Percentiles rank a stretch among this genome's conserved stretches.
Evolutionary conservation across 2,888 invertebrate genomes (phyloP).

Genomic region (Machimus atricapillus): DNA sequence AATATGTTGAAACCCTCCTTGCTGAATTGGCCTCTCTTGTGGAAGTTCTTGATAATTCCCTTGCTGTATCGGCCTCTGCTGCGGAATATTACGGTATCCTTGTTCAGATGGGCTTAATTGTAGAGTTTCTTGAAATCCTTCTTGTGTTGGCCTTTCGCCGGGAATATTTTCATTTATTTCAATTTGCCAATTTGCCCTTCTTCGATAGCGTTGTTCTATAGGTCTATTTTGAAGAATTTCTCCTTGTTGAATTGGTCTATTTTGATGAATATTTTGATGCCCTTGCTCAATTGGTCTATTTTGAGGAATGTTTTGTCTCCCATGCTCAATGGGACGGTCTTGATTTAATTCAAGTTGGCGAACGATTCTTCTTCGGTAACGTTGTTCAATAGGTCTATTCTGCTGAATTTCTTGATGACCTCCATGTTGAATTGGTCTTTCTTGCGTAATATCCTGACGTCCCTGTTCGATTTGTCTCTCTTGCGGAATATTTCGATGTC

Average conservation of each 20-base stretch:
- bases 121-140: neutral
- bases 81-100: neutral
- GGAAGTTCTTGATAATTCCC: neutral
- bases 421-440: neutral
- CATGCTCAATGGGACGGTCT: neutral
- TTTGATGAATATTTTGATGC: neutral
- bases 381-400: neutral
- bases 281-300: constrained; percentile 6
- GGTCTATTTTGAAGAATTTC: neutral
- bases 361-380: neutral
- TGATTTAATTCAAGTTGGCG: neutral
- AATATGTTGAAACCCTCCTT: neutral
- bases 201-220: neutral
- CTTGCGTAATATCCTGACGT: neutral
- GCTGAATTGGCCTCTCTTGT: constrained; percentile 6
- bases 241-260: neutral
- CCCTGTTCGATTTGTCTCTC: neutral
- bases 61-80: neutral
- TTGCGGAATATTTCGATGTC: neutral
- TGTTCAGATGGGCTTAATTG: neutral
- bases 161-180: neutral
- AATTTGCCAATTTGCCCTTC: neutral
- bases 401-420: neutral
- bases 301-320: neutral
- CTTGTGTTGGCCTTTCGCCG: neutral